A percentile compares a stretch with the other conserved stretches of the same genome.
Conservation (phyloP, 2,888 invertebrate genomes). For the Pherbina coryleti region DNA sequence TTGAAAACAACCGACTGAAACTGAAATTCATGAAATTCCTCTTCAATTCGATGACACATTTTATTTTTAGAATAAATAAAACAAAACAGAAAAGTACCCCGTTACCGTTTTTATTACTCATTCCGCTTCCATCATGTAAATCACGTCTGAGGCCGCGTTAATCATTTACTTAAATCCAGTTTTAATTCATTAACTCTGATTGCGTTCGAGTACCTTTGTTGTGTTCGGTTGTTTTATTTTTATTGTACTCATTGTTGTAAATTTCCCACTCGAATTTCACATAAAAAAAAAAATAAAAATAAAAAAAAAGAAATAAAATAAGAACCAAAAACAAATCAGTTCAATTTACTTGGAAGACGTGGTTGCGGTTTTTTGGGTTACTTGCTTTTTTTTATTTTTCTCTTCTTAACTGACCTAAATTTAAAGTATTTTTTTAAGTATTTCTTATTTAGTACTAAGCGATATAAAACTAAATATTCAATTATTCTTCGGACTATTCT, state of each 20-base stretch:
- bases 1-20: too few relatives aligned
- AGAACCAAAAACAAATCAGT: constrained; percentile 46
- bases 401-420: constrained; percentile 16
- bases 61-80: too few relatives aligned
- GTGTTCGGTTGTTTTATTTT: neutral
- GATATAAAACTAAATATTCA: too few relatives aligned
- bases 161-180: constrained; percentile 25
- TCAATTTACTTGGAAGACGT: constrained; percentile 47
- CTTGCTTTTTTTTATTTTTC: neutral
- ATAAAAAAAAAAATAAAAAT: neutral
- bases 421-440: neutral
- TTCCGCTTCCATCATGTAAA: neutral
- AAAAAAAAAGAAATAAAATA: neutral
- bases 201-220: neutral
- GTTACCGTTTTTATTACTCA: too few relatives aligned
- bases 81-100: too few relatives aligned
- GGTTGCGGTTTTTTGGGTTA: constrained; percentile 42
- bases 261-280: constrained; percentile 11
- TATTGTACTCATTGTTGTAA: constrained; percentile 3
- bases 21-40: too few relatives aligned
- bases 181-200: constrained; percentile 25
- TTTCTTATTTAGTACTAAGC: too few relatives aligned
- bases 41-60: too few relatives aligned
- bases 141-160: neutral
- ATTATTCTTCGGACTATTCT: too few relatives aligned